Evolutionary conservation across 1,140 invertebrate genomes (phyloP), one percentile per base, ranked within the genome.

Genomic region (Aphelinus atriplicis): DNA sequence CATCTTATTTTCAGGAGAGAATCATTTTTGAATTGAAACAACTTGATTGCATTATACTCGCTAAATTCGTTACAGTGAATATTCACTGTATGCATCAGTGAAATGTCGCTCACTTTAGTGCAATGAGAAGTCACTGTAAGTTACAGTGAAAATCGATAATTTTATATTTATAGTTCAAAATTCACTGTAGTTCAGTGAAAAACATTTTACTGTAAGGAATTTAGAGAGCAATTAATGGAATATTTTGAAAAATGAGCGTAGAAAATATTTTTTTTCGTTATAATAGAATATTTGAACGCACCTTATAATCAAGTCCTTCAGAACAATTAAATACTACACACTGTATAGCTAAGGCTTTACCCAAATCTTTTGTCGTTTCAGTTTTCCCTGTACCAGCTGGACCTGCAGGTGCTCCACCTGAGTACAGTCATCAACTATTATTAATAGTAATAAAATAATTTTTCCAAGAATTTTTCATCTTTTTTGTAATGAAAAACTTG

Each of bases 311-410:
- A 2, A 95, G 85, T 78, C 91, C 95, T 86, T 96, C 95, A 0
- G 95, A 96, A 81, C 95, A 97, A 84, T 96, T 96, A 81, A 97
- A 97, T 0, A 97, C 95, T 0, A 97, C 94, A 83, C 95, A 96
- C 81, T 95, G 95, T 76, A 95, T 94, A 2, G 95, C 95, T 58
- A 96, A 82, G 0, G 94, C 91, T 86, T 96, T 97, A 2, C 95
- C 95, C 73, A 97, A 89, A 90, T 97, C 95, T 88, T 97, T 97
- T 0, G 95, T 96, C 0, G 96, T 97, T 89, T 98, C 97, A 26
- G 96, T 98, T 89, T 98, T 98, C 1, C 97, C 97, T 0, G 96
- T 98, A 26, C 96, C 96, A 10, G 94, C 95, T 1, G 96, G 96
- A 1, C 96, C 96, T 75, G 96, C 92, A 42, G 95, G 92, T 57